Conservation (phyloP, 2,888 invertebrate genomes). For the Dorcus parallelipipedus region DNA sequence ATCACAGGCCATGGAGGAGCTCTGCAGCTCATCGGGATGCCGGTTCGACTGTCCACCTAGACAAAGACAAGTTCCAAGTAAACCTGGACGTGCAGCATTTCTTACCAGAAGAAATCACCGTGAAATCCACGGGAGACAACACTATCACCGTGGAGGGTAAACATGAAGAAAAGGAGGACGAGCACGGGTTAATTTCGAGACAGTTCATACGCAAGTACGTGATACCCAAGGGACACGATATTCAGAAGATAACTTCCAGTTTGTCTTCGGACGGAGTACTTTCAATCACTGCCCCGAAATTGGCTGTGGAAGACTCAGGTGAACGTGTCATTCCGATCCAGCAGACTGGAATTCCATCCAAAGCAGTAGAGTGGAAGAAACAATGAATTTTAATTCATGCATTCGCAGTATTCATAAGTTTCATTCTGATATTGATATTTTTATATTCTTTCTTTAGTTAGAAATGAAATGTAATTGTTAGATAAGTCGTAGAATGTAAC, state of each 20-base stretch:
- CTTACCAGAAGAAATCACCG: conserved; percentile 69
- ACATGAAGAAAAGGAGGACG: conserved; percentile 71
- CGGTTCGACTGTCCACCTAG: conserved; percentile 54
- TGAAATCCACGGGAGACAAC: conserved; percentile 63
- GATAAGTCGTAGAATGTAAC: too few species aligned
- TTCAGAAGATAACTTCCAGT: conserved; percentile 66
- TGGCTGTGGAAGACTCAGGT: conserved; percentile 41
- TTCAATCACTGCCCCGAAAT: conserved; percentile 61
- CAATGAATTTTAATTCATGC: neutral
- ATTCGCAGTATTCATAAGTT: neutral
- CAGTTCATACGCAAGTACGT: conserved; percentile 72
- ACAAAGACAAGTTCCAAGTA: conserved; percentile 66
- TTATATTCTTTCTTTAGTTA: too few species aligned
- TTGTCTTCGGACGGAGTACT: conserved; percentile 74
- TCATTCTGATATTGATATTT: too few species aligned
- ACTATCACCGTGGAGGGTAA: conserved; percentile 71
- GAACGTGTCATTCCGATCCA: conserved; percentile 49
- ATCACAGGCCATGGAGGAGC: conserved; percentile 50
- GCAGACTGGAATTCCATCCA: conserved; percentile 38
- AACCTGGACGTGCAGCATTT: conserved; percentile 74
- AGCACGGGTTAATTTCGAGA: conserved; percentile 70
- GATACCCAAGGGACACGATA: conserved; percentile 70
- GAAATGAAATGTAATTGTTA: too few species aligned
- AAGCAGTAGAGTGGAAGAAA: conserved; percentile 1
- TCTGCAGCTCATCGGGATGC: conserved; percentile 53